A percentile compares a stretch with the other conserved stretches of the same genome.
Conservation (phyloP, 2,888 invertebrate species). For the Tetrapedia diversipes region DNA sequence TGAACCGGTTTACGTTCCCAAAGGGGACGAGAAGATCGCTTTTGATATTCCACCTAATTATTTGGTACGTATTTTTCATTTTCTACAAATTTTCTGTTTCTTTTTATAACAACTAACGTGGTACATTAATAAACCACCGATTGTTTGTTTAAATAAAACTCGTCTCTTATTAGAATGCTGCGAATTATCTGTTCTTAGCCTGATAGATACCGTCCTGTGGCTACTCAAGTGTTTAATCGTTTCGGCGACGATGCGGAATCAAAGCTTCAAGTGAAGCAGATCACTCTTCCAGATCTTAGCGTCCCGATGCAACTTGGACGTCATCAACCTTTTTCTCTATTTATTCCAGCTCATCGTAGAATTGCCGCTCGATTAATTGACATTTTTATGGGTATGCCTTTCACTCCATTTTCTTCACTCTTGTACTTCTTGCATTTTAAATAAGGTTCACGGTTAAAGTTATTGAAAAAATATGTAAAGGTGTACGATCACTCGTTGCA, state of each 20-base stretch:
- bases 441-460: too few relatives aligned
- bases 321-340: slow-evolving; percentile 89
- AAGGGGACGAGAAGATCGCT: slow-evolving; percentile 86
- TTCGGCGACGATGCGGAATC: slow-evolving; percentile 83
- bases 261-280: slow-evolving; percentile 85
- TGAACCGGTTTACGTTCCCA: slow-evolving; percentile 91
- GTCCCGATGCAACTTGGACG: slow-evolving; percentile 86
- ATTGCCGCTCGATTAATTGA: slow-evolving; percentile 89
- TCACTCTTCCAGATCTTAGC: slow-evolving; percentile 86
- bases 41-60: slow-evolving; percentile 87
- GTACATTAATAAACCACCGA: too few relatives aligned
- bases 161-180: not conserved
- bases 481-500: not conserved
- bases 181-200: slow-evolving; percentile 76
- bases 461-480: too few relatives aligned
- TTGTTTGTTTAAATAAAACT: not conserved
- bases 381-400: slow-evolving; percentile 85
- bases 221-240: slow-evolving; percentile 85
- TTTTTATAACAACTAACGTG: too few relatives aligned
- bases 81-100: not conserved
- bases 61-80: slow-evolving; percentile 84
- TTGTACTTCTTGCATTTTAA: not conserved
- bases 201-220: slow-evolving; percentile 85
- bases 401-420: too few relatives aligned
- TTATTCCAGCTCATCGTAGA: slow-evolving; percentile 88